Conservation (phyloP, 1,140 invertebrate species). For the Zaprionus inermis region DNA sequence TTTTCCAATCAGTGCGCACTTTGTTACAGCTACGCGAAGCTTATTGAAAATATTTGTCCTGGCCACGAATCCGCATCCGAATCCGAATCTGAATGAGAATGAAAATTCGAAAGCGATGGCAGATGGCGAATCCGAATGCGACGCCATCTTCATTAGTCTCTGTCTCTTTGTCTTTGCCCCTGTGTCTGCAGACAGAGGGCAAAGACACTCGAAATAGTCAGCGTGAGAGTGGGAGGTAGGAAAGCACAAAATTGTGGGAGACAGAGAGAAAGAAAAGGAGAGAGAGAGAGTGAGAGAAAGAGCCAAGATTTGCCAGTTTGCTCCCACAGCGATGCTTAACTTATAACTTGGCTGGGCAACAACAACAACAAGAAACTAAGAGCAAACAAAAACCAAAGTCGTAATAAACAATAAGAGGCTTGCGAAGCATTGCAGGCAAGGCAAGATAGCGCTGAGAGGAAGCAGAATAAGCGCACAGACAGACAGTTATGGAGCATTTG, state of each 20-base stretch:
- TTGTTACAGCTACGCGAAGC: constrained; percentile 63
- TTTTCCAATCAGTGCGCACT: constrained; percentile 81
- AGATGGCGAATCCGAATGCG: constrained; percentile 43
- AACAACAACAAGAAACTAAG: constrained; percentile 14
- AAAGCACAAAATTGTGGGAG: neutral
- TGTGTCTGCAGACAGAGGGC: constrained; percentile 8
- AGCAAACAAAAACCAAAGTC: constrained; percentile 6
- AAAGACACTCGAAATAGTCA: constrained; percentile 5
- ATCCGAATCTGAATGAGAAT: constrained; percentile 34
- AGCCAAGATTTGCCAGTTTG: constrained; percentile 53
- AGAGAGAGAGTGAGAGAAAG: constrained; percentile 38
- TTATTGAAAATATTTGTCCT: constrained; percentile 82
- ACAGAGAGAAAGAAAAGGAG: constrained; percentile 1
- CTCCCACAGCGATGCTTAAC: constrained; percentile 56
- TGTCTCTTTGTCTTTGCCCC: constrained; percentile 39
- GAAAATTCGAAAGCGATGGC: constrained; percentile 20
- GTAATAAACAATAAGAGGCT: constrained; percentile 30
- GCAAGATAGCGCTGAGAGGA: neutral
- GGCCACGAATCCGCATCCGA: constrained; percentile 49
- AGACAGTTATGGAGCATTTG: constrained; percentile 13
- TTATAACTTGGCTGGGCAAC: constrained; percentile 36
- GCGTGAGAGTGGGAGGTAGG: constrained; percentile 1
- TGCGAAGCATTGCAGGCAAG: neutral
- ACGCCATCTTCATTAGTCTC: constrained; percentile 77
- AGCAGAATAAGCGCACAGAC: neutral